Evolutionary conservation across 2,888 invertebrate species (phyloP), one percentile per base, ranked within the genome.

Genomic region (Apotomis turbidana): DNA sequence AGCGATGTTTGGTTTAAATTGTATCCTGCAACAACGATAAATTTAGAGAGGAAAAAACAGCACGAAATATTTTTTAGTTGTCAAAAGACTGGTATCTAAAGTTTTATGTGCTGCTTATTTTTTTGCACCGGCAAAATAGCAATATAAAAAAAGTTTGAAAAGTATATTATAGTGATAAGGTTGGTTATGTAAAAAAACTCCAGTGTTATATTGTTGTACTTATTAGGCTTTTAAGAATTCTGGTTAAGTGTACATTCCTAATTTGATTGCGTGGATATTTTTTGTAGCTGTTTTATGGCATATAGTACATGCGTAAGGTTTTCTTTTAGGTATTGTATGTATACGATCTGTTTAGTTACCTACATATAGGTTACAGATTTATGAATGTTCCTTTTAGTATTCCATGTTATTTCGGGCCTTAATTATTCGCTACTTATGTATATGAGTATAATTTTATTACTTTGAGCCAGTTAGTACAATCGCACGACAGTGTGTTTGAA

Each of bases 241-340:
- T 80, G 77, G 78, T 85, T 88, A 87, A 87, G 85, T 90, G 89
- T 89, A 90, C 91, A 91, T 91, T 90, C 91, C 91, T 88, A 84
- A 78, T 82, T 82, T 82, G 82, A 78, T 79, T 73, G 38, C 36
- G 52, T 54, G 15, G 12, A 71, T 49, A 57, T 41, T 54, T 54
- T 71, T 58, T 66, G 44, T 55, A 57, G 4, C n/a, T 15, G 49
- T 61, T 51, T 10, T 55, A 36, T 51, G 51, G 51, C 51, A n/a
- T 52, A 62, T 51, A 10, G 41, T 54, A 46, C 55, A 27, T 57
- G 36, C 36, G 27, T 55, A 41, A 10, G 36, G 5, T 8, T 8
- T 46, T 46, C 12, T 12, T 51, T 62, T 49, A 8, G 41, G 46
- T 27, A 55, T 55, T 66, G 6, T 66, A n/a, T 66, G 6, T 66